phyloP scores from a whole-genome alignment of 2,797 vertebrate species.

The Phrynocephalus forsythii region DNA sequence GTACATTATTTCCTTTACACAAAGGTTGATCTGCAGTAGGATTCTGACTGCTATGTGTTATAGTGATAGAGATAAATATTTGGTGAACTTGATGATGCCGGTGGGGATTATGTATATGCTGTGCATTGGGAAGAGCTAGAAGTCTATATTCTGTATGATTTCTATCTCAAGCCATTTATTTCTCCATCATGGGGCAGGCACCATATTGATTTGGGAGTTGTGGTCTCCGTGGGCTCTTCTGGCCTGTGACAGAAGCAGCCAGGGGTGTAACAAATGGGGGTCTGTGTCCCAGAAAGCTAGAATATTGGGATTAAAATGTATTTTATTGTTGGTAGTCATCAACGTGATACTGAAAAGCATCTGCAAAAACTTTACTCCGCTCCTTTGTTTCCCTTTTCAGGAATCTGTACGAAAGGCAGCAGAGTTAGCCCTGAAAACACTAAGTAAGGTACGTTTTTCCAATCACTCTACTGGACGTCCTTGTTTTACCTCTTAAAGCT shows the following conservation, averaged over 20 bases:
- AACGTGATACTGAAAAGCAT: background rate
- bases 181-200: too few relatives aligned
- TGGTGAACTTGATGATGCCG: too few relatives aligned
- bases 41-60: too few relatives aligned
- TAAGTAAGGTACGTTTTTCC: slow-evolving; percentile 89
- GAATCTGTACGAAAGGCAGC: slow-evolving; percentile 97
- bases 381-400: slow-evolving; percentile 75
- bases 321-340: background rate
- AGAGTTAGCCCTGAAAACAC: slow-evolving; percentile 93
- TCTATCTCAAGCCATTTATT: background rate
- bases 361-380: background rate
- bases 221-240: background rate
- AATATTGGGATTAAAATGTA: background rate
- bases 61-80: too few relatives aligned
- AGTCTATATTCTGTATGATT: background rate
- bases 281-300: background rate
- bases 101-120: too few relatives aligned
- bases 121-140: background rate
- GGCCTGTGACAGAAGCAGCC: background rate
- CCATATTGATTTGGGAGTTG: background rate
- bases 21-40: too few relatives aligned
- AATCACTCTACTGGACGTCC: background rate
- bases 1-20: too few relatives aligned
- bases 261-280: background rate
- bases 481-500: background rate